Base-by-base conservation (phyloP, 2,888 invertebrate genomes). In the Aradus depressus region DNA sequence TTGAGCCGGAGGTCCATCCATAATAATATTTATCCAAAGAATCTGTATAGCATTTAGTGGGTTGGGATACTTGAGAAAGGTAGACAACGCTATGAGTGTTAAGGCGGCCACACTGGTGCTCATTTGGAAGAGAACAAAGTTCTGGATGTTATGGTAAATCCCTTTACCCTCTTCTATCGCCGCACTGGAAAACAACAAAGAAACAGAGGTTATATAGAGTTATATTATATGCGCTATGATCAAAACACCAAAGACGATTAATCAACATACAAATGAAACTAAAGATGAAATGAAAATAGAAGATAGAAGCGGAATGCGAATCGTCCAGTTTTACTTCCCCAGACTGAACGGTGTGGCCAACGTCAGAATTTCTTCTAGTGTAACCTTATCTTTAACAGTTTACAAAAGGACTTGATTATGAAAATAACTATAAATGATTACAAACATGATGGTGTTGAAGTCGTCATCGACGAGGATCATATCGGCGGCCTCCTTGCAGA, bases 21-120 rank as follows among this genome's bases (percentile, higher is more conserved):
- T 99, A 52, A 99, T 96, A 54, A 99, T 98, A 65, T 99, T 99
- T 63, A 98, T 98, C 96, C 97, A 98, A 18, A 99, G 74, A 64
- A 99, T 99, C 75, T 99, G 98, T 98, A 99, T 98, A 8, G 98
- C 96, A 71, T 99, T 99, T 49, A 99, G 72, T 3, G 98, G 98
- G 73, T 97, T 98, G 19, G 96, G 96, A 60, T 97, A 86, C 59
- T 89, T 84, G 80, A 97, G 87, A 56, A 98, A 72, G 0, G 97
- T 98, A 1, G 97, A 90, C 44, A 98, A 75, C 1, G 98, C 93
- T 61, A 99, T 97, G 22, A 99, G 73, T 1, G 93, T 90, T 50
- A 99, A 72, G 3, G 98, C 98, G 0, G 98, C 96, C 64, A 99
- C 98, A 52, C 96, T 96, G 59, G 98, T 98, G 63, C 95, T 95